Base-by-base conservation (phyloP, 1,140 invertebrate species). In the Panulirus ornatus region DNA sequence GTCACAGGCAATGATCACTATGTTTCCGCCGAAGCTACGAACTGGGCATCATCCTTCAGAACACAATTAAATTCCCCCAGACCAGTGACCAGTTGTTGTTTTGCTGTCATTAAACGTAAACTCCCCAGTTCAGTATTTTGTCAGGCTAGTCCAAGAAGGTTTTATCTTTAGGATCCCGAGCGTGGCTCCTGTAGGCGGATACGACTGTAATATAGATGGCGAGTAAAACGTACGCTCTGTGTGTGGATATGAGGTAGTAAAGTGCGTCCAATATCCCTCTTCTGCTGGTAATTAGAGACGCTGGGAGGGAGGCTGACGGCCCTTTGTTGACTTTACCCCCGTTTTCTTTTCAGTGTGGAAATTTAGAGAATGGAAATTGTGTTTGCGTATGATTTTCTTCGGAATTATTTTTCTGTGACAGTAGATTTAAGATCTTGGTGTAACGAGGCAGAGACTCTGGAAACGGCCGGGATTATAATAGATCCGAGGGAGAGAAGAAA, bases 261-360 rank as follows among this genome's bases (percentile, higher is more conserved):
- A 66, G 58, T 66, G n/a, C 3, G 22, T 22, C 58, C 58, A 66
- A 66, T 66, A 66, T 66, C 5, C 58, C 58, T 66, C 58, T 27
- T 3, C n/a, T 30, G n/a, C 58, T 66, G 27, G 58, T 66, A 66
- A 66, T 66, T 66, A 66, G 58, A 66, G 58, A 66, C 51, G 16
- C 9, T 19, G 16, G 51, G 16, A n/a, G n/a, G 51, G 51, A 19
- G n/a, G 58, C 58, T 5, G 58, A 1, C 58, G 58, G 58, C n/a
- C 58, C 19, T 54, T 2, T 66, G 58, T 66, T 66, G 58, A 66
- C 58, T 27, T 30, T 66, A 19, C 58, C 11, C 22, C n/a, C 58
- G 58, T 66, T 66, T 66, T 66, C 58, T 66, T 66, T 30, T 30
- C 3, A 47, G n/a, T 8, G 58, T 19, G 58, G 58, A 66, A 30